These are phyloP conservation scores for Lytechinus variegatus DNA, from an alignment of 35 echinoderm and acorn worm genomes.

Conservation along the genomic window DNA sequence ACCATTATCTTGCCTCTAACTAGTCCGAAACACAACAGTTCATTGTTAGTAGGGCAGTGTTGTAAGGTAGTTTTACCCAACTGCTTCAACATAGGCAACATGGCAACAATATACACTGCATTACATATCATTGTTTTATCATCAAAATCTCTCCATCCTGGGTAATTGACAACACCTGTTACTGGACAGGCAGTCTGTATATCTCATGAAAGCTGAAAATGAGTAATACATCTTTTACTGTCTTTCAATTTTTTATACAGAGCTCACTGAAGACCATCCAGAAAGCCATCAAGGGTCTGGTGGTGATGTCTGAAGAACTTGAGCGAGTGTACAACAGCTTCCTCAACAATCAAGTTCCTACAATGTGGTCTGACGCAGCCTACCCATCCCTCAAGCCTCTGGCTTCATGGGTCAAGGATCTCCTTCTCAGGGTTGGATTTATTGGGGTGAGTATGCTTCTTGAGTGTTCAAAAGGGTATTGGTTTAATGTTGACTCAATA, in stretches of 20 bases:
- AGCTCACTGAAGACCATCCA: slow-evolving; percentile 89
- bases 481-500: too few relatives aligned
- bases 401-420: slow-evolving; percentile 88
- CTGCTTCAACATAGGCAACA: too few relatives aligned
- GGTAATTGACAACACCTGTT: too few relatives aligned
- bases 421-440: slow-evolving; percentile 94
- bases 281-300: slow-evolving; percentile 98
- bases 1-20: background rate
- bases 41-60: too few relatives aligned
- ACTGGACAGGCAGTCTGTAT: too few relatives aligned
- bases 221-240: too few relatives aligned
- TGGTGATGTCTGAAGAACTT: slow-evolving; percentile 98
- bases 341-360: slow-evolving; percentile 94
- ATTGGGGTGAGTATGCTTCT: slow-evolving; percentile 72
- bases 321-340: slow-evolving; percentile 96
- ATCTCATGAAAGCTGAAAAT: too few relatives aligned
- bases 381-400: slow-evolving; percentile 99
- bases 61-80: too few relatives aligned
- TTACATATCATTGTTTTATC: too few relatives aligned
- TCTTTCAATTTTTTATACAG: slow-evolving; percentile 23
- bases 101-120: too few relatives aligned
- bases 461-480: background rate
- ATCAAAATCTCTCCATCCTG: too few relatives aligned
- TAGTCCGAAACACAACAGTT: too few relatives aligned
- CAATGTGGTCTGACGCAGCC: slow-evolving; percentile 91